phyloP scores from a whole-genome alignment of 2,888 invertebrate genomes.

The Chironomus riparius region DNA sequence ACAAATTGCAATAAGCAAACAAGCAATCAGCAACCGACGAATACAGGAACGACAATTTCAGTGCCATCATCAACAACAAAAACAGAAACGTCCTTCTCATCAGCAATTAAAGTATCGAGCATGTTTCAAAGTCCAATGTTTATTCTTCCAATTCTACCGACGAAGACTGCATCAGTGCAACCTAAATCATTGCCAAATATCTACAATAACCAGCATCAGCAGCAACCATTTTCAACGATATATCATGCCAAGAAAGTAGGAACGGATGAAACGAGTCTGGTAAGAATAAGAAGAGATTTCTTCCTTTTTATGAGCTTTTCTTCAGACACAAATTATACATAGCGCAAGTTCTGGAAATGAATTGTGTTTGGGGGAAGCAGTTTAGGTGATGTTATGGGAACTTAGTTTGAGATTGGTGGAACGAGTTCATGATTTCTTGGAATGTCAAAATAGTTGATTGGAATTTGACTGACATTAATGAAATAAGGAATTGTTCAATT shows the following conservation, averaged over 20 bases:
- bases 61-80: not conserved
- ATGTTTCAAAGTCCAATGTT: slow-evolving; percentile 21
- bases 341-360: too few species aligned
- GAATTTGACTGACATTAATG: too few species aligned
- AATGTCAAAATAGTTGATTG: too few species aligned
- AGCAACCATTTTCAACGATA: not conserved
- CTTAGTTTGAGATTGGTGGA: too few species aligned
- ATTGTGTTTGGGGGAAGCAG: too few species aligned
- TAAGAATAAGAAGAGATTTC: not conserved
- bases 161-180: not conserved
- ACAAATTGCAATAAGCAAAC: slow-evolving; percentile 21
- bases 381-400: too few species aligned
- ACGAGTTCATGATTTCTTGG: too few species aligned
- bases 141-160: slow-evolving; percentile 12
- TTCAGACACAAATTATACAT: too few species aligned
- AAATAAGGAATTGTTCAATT: too few species aligned
- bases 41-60: not conserved
- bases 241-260: slow-evolving; percentile 15
- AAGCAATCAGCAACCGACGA: not conserved
- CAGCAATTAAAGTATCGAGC: slow-evolving; percentile 8
- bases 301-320: too few species aligned
- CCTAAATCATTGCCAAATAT: slow-evolving; percentile 9
- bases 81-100: not conserved
- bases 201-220: not conserved
- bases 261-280: not conserved